These are phyloP conservation scores for Sterrhoptilus dennistouni DNA, from an alignment of 2,113 vertebrate species.

Conservation along the genomic window DNA sequence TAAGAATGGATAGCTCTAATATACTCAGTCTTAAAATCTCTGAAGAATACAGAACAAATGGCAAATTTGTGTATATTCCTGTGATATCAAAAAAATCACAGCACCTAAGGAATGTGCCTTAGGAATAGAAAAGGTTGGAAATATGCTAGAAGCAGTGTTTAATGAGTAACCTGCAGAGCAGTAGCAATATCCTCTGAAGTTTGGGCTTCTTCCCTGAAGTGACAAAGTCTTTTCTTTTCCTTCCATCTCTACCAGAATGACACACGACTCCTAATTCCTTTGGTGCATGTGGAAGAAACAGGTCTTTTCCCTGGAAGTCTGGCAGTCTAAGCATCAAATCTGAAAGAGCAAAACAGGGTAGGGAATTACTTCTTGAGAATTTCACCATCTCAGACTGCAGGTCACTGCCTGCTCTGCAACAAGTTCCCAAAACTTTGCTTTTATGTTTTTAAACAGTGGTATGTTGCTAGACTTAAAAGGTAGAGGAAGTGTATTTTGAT, in stretches of 20 bases:
- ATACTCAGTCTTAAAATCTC: neutral
- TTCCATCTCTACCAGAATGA: neutral
- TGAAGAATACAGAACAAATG: neutral
- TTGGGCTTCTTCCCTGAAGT: neutral
- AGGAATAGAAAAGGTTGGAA: neutral
- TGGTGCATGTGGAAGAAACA: neutral
- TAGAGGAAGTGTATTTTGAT: neutral
- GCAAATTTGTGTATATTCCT: neutral
- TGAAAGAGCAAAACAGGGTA: neutral
- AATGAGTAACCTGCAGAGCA: neutral
- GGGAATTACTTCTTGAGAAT: neutral
- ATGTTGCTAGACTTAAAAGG: neutral
- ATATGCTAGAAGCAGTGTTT: neutral
- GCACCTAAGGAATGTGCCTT: neutral
- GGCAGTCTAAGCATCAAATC: neutral
- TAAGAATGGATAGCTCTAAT: neutral
- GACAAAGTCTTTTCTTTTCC: neutral
- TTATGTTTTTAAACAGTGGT: neutral
- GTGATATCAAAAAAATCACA: neutral
- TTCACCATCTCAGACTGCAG: neutral
- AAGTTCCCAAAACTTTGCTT: neutral
- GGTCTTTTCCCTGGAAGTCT: neutral
- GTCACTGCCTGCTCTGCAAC: neutral
- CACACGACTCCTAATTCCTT: neutral
- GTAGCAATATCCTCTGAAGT: neutral